A percentile compares a stretch with the other conserved stretches of the same genome.
phyloP scores from a whole-genome alignment of 2,888 invertebrate genomes.

The Pristionchus mayeri region DNA sequence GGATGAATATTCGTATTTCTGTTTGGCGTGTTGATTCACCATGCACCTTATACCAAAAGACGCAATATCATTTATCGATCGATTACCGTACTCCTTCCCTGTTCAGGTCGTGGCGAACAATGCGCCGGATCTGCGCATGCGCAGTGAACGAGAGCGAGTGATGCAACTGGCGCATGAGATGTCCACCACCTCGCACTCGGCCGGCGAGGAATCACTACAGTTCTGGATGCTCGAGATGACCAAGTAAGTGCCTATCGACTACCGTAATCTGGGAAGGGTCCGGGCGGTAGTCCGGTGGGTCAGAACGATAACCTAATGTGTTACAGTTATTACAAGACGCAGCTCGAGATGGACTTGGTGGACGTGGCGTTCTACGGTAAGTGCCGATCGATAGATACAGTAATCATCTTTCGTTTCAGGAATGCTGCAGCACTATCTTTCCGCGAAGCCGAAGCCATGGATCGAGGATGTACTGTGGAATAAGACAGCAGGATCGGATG shows the following conservation, averaged over 20 bases:
- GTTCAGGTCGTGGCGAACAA: constrained; percentile 74
- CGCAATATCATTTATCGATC: neutral
- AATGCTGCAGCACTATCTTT: constrained; percentile 70
- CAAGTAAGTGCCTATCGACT: constrained; percentile 41
- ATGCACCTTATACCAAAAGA: too few relatives aligned
- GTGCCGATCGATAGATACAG: neutral
- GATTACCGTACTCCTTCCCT: neutral
- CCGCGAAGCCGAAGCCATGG: constrained; percentile 65
- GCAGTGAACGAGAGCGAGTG: constrained; percentile 62
- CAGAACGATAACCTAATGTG: neutral
- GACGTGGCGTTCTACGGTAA: constrained; percentile 68
- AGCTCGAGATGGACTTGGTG: constrained; percentile 64
- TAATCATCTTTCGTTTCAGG: constrained; percentile 34
- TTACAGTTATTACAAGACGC: constrained; percentile 67
- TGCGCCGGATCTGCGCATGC: constrained; percentile 71
- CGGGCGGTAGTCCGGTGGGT: neutral
- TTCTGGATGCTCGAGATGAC: constrained; percentile 76
- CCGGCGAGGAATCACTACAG: constrained; percentile 73
- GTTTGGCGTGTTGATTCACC: too few relatives aligned
- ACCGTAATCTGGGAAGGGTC: neutral
- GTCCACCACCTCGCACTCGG: constrained; percentile 74
- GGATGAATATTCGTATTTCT: neutral
- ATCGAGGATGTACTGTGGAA: constrained; percentile 74
- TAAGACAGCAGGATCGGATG: constrained; percentile 49
- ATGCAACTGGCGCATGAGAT: constrained; percentile 71